phyloP scores from a whole-genome alignment of 2,113 vertebrate species.

The Melanerpes aurifrons region DNA sequence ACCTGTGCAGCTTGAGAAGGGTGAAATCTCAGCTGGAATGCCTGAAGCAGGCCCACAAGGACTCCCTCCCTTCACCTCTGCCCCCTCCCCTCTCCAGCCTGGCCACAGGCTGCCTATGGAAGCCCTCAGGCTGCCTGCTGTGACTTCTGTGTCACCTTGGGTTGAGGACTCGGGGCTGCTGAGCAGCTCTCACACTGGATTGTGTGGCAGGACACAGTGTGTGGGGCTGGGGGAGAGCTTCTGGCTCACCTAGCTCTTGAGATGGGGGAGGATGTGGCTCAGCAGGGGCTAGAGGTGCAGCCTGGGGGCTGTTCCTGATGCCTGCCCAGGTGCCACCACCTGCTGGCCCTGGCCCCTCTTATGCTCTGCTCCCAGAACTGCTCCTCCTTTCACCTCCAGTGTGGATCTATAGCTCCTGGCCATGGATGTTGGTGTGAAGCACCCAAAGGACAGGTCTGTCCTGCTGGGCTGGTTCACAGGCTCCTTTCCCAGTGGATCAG shows the following conservation, averaged over 20 bases:
- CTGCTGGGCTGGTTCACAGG: not conserved
- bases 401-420: not conserved
- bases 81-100: no score
- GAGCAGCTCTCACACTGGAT: rapidly evolving
- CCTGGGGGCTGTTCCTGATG: not conserved
- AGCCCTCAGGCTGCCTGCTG: not conserved
- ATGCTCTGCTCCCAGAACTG: not conserved
- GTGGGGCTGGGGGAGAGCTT: not conserved
- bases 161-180: not conserved
- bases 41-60: not conserved
- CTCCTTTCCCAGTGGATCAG: not conserved
- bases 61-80: not conserved
- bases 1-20: not conserved
- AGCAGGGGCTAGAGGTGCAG: not conserved
- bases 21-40: not conserved
- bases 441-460: not conserved
- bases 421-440: not conserved
- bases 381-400: not conserved
- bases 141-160: not conserved
- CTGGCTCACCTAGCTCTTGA: not conserved
- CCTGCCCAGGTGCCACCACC: not conserved
- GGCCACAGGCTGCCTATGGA: not conserved
- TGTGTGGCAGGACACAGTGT: not conserved
- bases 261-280: not conserved
- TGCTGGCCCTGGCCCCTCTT: not conserved